Evolutionary conservation across 1,140 invertebrate species (phyloP), one percentile per base, ranked within the genome.

Genomic region (Caenorhabditis remanei): DNA sequence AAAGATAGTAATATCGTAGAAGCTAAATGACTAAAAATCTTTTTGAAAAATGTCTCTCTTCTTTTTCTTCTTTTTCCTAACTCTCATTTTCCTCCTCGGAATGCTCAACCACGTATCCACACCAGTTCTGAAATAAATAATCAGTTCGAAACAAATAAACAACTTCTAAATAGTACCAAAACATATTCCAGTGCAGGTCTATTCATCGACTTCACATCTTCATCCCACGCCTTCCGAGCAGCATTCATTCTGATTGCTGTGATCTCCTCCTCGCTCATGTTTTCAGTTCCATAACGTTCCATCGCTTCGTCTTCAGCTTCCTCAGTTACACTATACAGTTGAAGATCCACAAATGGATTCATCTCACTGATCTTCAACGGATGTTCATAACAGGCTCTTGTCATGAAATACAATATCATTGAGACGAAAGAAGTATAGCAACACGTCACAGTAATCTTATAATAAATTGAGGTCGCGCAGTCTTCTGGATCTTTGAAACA

Each of bases 341-440:
- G 46, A 3, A 48, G 46, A 0, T 16, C n/a, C 8, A 79, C 8
- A 24, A 50, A 1, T 7, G 71, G 71, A 50, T 24, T 4, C 43
- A 24, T 50, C 2, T 48, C n/a, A 24, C n/a, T 79, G n/a, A 79
- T 11, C 24, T 50, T 48, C 71, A 19, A 9, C 3, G 71, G 71
- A 50, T 79, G n/a, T 19, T 79, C 71, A 14, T 79, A 79, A 53
- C 16, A 50, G 24, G 71, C 46, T 79, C n/a, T 79, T 16, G 71
- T 50, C n/a, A 79, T 32, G 24, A 79, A 79, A 24, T 79, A 79
- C 0, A 48, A 14, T 2, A 79, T 2, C 71, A 79, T 79, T 3
- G 24, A 46, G 71, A 79, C 32, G n/a, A 79, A 53, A 53, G 71
- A 48, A 11, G n/a, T 16, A 24, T 21, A 79, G 71, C 32, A 79